Evolutionary conservation across 1,140 invertebrate genomes (phyloP), one percentile per base, ranked within the genome.

Genomic region (Telenomus remus): DNA sequence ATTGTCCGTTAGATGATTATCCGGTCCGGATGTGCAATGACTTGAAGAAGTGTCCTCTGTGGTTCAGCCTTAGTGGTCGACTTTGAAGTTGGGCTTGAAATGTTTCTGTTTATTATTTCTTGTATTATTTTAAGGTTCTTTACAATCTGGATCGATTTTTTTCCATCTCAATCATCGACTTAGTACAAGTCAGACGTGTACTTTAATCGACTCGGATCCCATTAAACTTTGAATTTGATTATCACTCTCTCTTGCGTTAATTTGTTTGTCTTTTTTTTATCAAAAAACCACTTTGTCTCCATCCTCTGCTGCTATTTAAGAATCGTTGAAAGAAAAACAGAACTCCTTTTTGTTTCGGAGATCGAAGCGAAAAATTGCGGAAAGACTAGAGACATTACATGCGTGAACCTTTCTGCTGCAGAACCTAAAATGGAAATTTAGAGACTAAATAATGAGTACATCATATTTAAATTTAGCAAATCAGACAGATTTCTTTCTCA

Each of bases 331-430:
- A 66, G 55, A 54, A 80, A n/a, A 80, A 78, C 76, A 78, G 78
- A 82, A 81, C 81, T 60, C 81, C 84, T 83, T 27, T 86, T 85
- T 80, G 69, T 82, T 74, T 82, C 84, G 78, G 66, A 75, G 84
- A 80, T 70, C 59, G 75, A 80, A 80, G 69, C 79, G 69, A 78
- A 74, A 78, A 70, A 69, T 76, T 75, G 56, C 73, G 76, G 81
- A 80, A 81, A 81, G 77, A 82, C 79, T 84, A 82, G 79, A 83
- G 79, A 83, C 78, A 84, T 90, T 92, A 96, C 94, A 97, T 96
- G 81, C 95, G 90, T 80, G 95, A 95, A 76, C 95, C 95, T 89
- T 96, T 96, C 87, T 96, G 94, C 86, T 95, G 94, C 82, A 95
- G 88, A 78, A 90, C 89, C 89, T 90, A 86, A 75, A 89, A 88